phyloP scores from a whole-genome alignment of 1,140 invertebrate species.

The Choristoneura fumiferana region DNA sequence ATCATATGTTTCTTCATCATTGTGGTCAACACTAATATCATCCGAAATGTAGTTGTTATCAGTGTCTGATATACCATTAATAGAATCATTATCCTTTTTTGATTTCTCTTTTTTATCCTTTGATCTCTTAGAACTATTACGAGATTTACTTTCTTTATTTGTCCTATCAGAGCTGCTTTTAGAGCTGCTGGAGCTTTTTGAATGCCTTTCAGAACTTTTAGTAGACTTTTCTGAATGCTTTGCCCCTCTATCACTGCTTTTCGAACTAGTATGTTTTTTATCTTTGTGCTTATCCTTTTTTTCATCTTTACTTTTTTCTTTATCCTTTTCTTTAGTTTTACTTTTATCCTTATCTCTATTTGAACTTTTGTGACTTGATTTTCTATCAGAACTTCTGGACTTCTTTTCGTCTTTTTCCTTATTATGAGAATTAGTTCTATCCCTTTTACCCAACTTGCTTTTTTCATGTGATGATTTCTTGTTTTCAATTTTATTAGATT shows the following conservation, averaged over 20 bases:
- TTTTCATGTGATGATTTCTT: constrained; percentile 25
- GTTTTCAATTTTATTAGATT: constrained; percentile 26
- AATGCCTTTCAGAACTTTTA: constrained; percentile 42
- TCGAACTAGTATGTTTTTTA: constrained; percentile 47
- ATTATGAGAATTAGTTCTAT: constrained; percentile 29
- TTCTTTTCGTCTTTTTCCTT: constrained; percentile 33
- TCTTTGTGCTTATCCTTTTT: constrained; percentile 44
- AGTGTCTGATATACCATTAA: constrained; percentile 33
- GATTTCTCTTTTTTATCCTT: constrained; percentile 47
- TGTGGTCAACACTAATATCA: constrained; percentile 18
- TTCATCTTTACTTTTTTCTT: constrained; percentile 27
- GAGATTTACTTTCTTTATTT: constrained; percentile 27
- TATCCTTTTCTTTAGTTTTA: constrained; percentile 24
- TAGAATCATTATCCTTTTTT: constrained; percentile 31
- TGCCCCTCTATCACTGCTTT: constrained; percentile 40
- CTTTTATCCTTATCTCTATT: constrained; percentile 41
- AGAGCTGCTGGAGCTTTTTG: constrained; percentile 26
- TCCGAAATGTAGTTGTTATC: constrained; percentile 29
- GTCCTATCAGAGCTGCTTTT: constrained; percentile 34
- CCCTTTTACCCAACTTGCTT: constrained; percentile 27
- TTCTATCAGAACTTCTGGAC: constrained; percentile 39
- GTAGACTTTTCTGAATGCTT: constrained; percentile 43
- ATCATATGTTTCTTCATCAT: constrained; percentile 45
- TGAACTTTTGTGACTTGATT: constrained; percentile 51
- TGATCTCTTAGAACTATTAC: constrained; percentile 46